Evolutionary conservation across 1,140 invertebrate species (phyloP).

Genomic region (Conopomorpha cramerella): DNA sequence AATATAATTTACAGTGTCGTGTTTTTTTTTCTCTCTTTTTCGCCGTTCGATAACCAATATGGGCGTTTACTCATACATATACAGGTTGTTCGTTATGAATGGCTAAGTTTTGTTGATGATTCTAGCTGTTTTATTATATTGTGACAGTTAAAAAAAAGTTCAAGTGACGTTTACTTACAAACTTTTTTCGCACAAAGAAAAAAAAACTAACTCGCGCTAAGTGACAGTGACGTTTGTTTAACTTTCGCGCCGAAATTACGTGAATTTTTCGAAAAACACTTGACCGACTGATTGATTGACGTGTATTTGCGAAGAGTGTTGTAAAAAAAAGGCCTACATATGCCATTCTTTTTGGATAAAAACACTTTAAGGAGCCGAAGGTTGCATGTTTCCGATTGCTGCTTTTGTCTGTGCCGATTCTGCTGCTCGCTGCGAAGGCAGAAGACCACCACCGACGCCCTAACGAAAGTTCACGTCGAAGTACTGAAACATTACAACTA

Average conservation of each 20-base stretch:
- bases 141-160: too few relatives aligned
- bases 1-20: too few relatives aligned
- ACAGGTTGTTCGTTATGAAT: conserved; percentile 41
- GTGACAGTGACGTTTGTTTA: too few relatives aligned
- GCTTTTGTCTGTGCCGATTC: conserved; percentile 27
- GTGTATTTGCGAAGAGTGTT: conserved; percentile 3
- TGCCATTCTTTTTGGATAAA: conserved; percentile 36
- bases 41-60: conserved; percentile 24
- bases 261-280: too few relatives aligned
- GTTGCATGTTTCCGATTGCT: conserved; percentile 30
- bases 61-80: conserved; percentile 42
- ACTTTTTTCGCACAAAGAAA: too few relatives aligned
- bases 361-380: conserved; percentile 25
- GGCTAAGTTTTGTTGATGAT: conserved; percentile 13
- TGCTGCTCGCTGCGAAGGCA: conserved; percentile 30
- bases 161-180: too few relatives aligned
- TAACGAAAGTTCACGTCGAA: conserved; percentile 30
- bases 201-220: too few relatives aligned
- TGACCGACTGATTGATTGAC: too few relatives aligned
- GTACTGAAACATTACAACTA: conserved; percentile 47
- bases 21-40: too few relatives aligned
- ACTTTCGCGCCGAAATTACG: too few relatives aligned
- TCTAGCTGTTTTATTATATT: too few relatives aligned
- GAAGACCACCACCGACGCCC: conserved; percentile 28
- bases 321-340: conserved; percentile 53